Evolutionary conservation across 1,140 invertebrate species (phyloP), one percentile per base, ranked within the genome.

Genomic region (Lerema accius): DNA sequence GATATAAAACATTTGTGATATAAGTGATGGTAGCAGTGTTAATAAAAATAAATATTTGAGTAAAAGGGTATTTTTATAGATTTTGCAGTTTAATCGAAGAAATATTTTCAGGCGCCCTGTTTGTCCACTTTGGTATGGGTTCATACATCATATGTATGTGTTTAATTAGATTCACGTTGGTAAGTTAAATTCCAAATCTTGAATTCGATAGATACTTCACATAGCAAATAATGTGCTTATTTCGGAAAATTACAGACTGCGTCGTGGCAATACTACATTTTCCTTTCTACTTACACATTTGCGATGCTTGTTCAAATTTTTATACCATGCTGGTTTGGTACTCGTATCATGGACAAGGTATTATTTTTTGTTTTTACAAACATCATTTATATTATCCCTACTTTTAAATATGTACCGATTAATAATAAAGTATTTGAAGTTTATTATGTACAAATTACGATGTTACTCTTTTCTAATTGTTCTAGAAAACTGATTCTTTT

Each of bases 301-400:
- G 42, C 80, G 5, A 85, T 88, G 83, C 71, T 79, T 0, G 56
- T 77, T 28, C 77, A 81, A 74, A 82, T 85, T 35, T 51, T 85
- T 63, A 72, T 85, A 0, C 83, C 84, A 10, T 81, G 79, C 60
- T 88, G 76, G 79, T 85, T 78, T 68, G 85, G 85, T 46, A 76
- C 77, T 42, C 72, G 62, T 3, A 80, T 88, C 4, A 77, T 80
- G 11, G 74, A 78, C 17, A 81, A 82, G 73, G 85, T 86, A 73
- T 56, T 56, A 23, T 9, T 11, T 46, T 11, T 13, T 26, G 13
- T 5, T n/a, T n/a, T n/a, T n/a, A n/a, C n/a, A n/a, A n/a, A n/a
- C n/a, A n/a, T n/a, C n/a, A n/a, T n/a, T n/a, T n/a, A n/a, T n/a
- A n/a, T n/a, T n/a, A n/a, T n/a, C n/a, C n/a, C n/a, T n/a, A n/a